Conservation (phyloP, 2,113 vertebrate genomes). For the Pelusios castaneus region DNA sequence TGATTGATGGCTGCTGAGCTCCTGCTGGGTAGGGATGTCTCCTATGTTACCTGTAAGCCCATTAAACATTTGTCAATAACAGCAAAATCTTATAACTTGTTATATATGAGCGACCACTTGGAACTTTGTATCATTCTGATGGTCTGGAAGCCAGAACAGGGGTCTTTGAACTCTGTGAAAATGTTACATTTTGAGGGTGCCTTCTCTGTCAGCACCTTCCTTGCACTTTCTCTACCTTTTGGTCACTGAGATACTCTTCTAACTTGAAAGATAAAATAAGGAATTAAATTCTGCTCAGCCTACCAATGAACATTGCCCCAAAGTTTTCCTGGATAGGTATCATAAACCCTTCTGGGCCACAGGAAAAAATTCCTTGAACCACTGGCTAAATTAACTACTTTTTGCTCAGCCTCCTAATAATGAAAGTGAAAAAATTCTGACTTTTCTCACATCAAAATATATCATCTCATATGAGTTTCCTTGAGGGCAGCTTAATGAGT, state of each 20-base stretch:
- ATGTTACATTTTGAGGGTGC: neutral
- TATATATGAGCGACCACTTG: too few species aligned
- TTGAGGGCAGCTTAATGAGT: neutral
- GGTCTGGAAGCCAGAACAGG: too few species aligned
- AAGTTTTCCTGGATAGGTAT: neutral
- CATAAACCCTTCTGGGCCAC: neutral
- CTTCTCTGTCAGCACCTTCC: neutral
- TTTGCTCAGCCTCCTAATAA: neutral
- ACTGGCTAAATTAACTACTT: neutral
- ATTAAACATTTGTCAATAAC: too few species aligned
- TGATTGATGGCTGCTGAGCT: too few species aligned
- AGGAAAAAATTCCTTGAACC: neutral
- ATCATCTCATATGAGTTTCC: neutral
- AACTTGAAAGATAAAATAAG: neutral
- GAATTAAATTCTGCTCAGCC: neutral
- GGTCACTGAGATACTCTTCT: neutral
- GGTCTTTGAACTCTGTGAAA: neutral
- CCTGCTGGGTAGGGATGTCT: too few species aligned
- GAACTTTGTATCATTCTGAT: too few species aligned
- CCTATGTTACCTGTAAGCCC: too few species aligned
- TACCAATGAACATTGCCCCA: neutral
- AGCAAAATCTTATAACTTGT: too few species aligned
- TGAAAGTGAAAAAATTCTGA: neutral
- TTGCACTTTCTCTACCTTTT: neutral
- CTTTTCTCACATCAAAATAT: neutral